These are phyloP conservation scores for Boulengeromyrus knoepffleri DNA, from an alignment of 2,113 vertebrate genomes.

Conservation along the genomic window DNA sequence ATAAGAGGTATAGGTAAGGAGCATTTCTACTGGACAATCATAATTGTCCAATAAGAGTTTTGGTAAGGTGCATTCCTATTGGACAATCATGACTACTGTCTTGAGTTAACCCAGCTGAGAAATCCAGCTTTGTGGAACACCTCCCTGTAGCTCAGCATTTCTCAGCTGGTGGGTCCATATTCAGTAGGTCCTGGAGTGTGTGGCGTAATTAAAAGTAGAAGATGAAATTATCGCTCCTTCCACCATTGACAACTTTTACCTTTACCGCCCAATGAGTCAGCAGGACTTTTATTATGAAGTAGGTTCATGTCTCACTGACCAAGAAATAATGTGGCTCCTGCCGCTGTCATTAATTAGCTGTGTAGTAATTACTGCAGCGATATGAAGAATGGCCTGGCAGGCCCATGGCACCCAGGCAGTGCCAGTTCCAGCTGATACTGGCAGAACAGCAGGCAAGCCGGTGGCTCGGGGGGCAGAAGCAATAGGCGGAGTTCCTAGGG, in stretches of 20 bases:
- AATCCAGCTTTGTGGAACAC: background rate
- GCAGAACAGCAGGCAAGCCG: slow-evolving; percentile 39
- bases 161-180: background rate
- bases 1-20: too few species aligned
- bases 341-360: background rate
- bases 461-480: slow-evolving; percentile 53
- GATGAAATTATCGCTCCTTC: too few species aligned
- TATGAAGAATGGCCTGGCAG: background rate
- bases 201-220: background rate
- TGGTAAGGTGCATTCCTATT: background rate
- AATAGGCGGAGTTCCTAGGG: slow-evolving; percentile 40
- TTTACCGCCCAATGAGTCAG: too few species aligned
- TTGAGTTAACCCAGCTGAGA: background rate
- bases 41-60: background rate
- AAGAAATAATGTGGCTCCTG: background rate
- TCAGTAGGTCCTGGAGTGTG: background rate
- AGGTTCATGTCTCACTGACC: background rate
- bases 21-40: too few species aligned
- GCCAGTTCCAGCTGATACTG: slow-evolving; percentile 54
- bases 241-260: too few species aligned
- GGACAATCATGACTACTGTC: background rate
- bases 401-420: slow-evolving; percentile 28
- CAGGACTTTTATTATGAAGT: background rate
- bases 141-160: background rate
- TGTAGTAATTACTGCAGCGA: background rate